phyloP scores from a whole-genome alignment of 2,888 invertebrate genomes.

The Patella ulyssiponensis region DNA sequence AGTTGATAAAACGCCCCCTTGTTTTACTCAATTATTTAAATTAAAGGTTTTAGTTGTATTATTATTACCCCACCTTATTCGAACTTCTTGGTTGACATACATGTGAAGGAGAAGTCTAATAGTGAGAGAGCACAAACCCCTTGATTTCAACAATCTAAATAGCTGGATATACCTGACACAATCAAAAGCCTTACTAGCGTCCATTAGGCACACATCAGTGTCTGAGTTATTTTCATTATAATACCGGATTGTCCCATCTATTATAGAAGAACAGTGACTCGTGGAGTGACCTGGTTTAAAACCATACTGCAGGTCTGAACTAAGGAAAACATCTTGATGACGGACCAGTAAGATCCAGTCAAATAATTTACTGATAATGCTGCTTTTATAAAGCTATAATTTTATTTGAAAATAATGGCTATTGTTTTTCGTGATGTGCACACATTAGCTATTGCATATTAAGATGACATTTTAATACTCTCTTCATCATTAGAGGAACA shows the following conservation, averaged over 20 bases:
- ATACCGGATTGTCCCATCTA: neutral
- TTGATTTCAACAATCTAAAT: neutral
- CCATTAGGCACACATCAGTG: neutral
- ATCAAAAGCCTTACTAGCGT: neutral
- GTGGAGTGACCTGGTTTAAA: neutral
- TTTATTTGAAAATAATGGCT: too few relatives aligned
- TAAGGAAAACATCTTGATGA: too few relatives aligned
- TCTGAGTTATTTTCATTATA: neutral
- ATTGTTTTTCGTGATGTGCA: too few relatives aligned
- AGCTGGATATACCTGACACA: neutral
- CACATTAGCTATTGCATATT: too few relatives aligned
- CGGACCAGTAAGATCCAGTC: too few relatives aligned
- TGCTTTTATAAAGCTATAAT: too few relatives aligned
- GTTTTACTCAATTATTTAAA: slow-evolving; percentile 16
- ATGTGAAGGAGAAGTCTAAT: neutral
- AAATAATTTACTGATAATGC: too few relatives aligned
- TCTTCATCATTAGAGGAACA: too few relatives aligned
- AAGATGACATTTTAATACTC: too few relatives aligned
- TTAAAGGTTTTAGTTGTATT: slow-evolving; percentile 15
- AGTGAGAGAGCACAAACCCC: neutral
- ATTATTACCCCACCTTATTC: neutral
- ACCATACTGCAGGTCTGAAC: neutral
- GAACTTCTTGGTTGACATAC: neutral
- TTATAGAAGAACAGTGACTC: neutral
- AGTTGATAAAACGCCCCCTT: slow-evolving; percentile 25